A percentile compares a stretch with the other conserved stretches of the same genome.
phyloP scores from a whole-genome alignment of 2,113 vertebrate genomes.

The Neotoma lepida region DNA sequence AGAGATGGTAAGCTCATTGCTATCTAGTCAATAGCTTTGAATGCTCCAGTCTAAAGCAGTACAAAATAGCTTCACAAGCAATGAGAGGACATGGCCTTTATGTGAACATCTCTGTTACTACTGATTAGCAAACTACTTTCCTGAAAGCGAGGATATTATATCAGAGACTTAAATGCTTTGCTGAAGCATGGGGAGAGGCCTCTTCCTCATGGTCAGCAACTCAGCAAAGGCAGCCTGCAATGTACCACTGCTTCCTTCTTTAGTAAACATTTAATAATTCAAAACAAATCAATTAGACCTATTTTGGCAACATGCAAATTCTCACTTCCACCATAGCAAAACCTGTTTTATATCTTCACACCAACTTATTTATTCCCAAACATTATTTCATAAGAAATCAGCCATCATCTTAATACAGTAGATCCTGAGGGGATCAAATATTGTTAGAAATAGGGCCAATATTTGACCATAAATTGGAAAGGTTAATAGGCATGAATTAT shows the following conservation, averaged over 20 bases:
- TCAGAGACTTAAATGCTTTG: not conserved
- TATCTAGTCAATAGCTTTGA: not conserved
- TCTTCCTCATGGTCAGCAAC: not conserved
- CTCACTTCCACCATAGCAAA: not conserved
- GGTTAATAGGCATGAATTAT: not conserved
- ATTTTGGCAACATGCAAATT: not conserved
- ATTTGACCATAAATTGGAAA: not conserved
- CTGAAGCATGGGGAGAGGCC: not conserved
- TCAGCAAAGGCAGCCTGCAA: not conserved
- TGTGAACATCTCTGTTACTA: not conserved
- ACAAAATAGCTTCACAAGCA: slow-evolving; percentile 7
- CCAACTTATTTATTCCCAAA: slow-evolving; percentile 10
- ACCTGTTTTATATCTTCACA: not conserved
- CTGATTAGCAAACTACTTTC: not conserved
- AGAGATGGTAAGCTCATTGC: not conserved
- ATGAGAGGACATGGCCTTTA: not conserved
- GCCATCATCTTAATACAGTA: not conserved
- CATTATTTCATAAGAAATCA: slow-evolving; percentile 20
- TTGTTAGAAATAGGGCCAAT: not conserved
- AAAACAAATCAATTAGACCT: not conserved
- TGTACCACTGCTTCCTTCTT: not conserved
- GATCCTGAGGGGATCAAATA: not conserved
- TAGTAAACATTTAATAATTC: slow-evolving; percentile 32
- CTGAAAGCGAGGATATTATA: not conserved
- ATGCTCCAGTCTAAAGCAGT: not conserved